These are phyloP conservation scores for Branchellion lobata DNA, from an alignment of 2,888 invertebrate genomes.

Conservation along the genomic window DNA sequence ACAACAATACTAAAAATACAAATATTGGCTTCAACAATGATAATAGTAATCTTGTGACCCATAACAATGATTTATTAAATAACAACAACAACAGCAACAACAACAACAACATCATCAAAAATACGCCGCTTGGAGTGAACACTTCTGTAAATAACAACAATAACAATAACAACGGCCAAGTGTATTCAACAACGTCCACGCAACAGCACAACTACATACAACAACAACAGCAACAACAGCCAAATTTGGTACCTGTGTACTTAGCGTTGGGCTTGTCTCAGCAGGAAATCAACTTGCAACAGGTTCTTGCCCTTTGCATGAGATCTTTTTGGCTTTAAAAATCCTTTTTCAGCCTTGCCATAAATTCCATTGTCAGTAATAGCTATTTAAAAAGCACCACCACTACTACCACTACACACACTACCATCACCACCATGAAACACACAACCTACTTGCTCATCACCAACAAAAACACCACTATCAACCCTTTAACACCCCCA, in stretches of 20 bases:
- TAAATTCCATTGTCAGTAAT: no score
- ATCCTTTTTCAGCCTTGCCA: neutral
- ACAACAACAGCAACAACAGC: constrained; percentile 47
- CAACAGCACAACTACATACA: no score
- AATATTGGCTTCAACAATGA: neutral
- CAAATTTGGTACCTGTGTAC: constrained; percentile 12
- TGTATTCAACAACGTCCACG: neutral
- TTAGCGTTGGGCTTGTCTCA: constrained; percentile 4
- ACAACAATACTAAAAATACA: neutral
- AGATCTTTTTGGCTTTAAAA: neutral
- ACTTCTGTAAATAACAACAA: neutral
- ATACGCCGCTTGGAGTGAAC: neutral
- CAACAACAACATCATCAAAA: constrained; percentile 27
- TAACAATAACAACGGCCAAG: neutral
- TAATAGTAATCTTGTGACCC: neutral
- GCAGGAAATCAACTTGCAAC: constrained; percentile 15
- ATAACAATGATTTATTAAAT: constrained; percentile 15
- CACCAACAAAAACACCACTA: constrained; percentile 15
- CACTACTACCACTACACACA: neutral
- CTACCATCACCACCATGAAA: neutral
- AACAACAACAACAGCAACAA: constrained; percentile 23
- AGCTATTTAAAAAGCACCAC: no score
- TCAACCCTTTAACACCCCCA: neutral
- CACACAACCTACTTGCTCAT: neutral
- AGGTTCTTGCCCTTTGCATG: neutral